A percentile compares a stretch with the other conserved stretches of the same genome.
These are phyloP conservation scores for Chionis minor DNA, from an alignment of 2,113 vertebrate genomes.

Conservation along the genomic window DNA sequence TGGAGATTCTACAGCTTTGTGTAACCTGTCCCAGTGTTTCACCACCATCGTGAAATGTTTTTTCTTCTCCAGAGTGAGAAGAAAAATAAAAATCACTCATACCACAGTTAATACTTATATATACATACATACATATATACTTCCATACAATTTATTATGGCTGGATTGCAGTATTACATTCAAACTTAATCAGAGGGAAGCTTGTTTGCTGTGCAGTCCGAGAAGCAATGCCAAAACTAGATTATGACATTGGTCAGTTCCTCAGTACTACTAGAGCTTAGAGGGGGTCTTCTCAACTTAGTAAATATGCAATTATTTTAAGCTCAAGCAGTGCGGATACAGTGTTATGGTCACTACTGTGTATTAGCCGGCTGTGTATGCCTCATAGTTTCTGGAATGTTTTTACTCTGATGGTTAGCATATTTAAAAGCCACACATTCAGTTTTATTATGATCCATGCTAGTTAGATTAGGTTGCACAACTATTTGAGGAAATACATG, in stretches of 20 bases:
- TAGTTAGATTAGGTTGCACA: not conserved
- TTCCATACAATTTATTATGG: not conserved
- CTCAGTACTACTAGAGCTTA: not conserved
- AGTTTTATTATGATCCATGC: not conserved
- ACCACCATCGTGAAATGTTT: not conserved
- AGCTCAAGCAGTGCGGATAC: not conserved
- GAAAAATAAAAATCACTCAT: not conserved
- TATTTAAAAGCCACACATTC: not conserved
- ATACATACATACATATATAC: too few relatives aligned
- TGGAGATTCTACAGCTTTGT: not conserved
- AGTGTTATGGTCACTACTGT: not conserved
- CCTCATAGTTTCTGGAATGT: not conserved
- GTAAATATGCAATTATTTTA: not conserved
- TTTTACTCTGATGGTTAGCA: not conserved
- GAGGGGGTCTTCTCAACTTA: not conserved
- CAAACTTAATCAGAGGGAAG: not conserved
- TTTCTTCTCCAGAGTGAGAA: not conserved
- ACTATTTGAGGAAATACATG: not conserved
- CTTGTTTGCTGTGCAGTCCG: not conserved
- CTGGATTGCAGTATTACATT: not conserved
- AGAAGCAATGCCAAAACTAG: not conserved
- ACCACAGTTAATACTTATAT: not conserved
- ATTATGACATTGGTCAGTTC: not conserved
- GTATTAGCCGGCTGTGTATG: not conserved
- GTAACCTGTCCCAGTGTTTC: not conserved